These are phyloP conservation scores for Pogonus chalceus DNA, from an alignment of 1,140 invertebrate genomes.

Conservation along the genomic window DNA sequence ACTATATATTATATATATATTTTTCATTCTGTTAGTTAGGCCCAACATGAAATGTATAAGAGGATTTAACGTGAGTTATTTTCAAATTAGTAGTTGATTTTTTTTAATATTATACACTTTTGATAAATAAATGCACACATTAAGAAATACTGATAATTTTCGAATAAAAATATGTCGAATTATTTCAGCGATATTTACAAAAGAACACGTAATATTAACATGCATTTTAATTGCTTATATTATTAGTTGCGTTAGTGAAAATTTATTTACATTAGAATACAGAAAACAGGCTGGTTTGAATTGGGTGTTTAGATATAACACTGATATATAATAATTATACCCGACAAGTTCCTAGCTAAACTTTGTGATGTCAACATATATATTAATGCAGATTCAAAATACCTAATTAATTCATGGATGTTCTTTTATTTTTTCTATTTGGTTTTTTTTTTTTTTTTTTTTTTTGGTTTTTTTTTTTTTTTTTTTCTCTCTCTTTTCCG, in stretches of 20 bases:
- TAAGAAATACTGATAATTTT: too few relatives aligned
- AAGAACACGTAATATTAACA: background rate
- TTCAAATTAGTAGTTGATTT: background rate
- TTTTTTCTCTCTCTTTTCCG: background rate
- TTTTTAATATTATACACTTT: background rate
- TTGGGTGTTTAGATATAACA: constrained; percentile 34
- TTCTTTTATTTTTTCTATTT: background rate
- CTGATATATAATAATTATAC: background rate
- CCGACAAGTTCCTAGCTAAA: background rate
- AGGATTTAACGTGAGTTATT: background rate
- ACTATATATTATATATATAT: background rate
- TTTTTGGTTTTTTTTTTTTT: background rate
- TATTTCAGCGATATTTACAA: too few relatives aligned
- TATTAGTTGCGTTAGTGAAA: constrained; percentile 11
- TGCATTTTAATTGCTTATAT: background rate
- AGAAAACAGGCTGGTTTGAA: constrained; percentile 35
- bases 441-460: background rate
- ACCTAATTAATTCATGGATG: background rate
- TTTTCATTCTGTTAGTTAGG: constrained; percentile 1
- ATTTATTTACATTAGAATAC: constrained; percentile 5
- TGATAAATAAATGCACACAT: too few relatives aligned
- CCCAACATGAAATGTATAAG: background rate
- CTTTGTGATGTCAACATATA: too few relatives aligned
- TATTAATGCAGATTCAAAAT: background rate
- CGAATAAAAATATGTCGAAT: too few relatives aligned